Percentiles rank a stretch among this genome's conserved stretches.
Evolutionary conservation across 1,140 invertebrate genomes (phyloP).

Genomic region (Subanguina moxae): DNA sequence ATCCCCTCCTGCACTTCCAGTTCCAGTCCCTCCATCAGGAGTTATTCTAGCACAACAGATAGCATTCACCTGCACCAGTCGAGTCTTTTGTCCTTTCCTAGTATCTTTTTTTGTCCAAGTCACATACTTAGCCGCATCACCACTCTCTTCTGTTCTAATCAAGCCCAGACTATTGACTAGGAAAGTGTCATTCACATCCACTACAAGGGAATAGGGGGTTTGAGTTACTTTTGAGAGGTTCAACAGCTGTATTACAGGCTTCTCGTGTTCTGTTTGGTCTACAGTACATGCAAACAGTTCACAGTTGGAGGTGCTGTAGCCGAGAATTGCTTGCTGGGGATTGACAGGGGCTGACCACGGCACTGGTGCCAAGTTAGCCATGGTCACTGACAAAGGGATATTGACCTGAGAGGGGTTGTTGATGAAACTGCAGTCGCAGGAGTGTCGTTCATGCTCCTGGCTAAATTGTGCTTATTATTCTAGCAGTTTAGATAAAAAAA

Average conservation of each 20-base stretch:
- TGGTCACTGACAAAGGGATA: slow-evolving; percentile 2
- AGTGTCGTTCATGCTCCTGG: slow-evolving; percentile 25
- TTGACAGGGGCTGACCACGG: background rate
- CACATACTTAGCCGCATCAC: background rate
- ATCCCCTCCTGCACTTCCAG: background rate
- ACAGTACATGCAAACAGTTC: slow-evolving; percentile 16
- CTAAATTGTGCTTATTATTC: slow-evolving; percentile 4
- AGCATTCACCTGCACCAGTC: background rate
- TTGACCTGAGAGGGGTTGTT: slow-evolving; percentile 2
- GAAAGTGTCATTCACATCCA: slow-evolving; percentile 17
- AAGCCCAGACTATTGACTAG: slow-evolving; percentile 1
- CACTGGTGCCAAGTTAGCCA: slow-evolving; percentile 10
- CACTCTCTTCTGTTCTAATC: background rate
- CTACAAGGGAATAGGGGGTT: background rate
- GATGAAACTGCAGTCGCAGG: slow-evolving; percentile 13
- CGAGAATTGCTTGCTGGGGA: background rate
- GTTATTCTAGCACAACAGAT: background rate
- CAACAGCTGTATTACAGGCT: slow-evolving; percentile 11
- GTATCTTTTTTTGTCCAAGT: background rate
- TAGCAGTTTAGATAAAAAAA: background rate
- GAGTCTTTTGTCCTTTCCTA: background rate
- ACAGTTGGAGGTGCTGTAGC: slow-evolving; percentile 10
- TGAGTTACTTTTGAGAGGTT: slow-evolving; percentile 19
- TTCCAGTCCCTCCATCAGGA: background rate
- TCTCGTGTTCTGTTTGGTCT: background rate